phyloP scores from a whole-genome alignment of 35 echinoderm and acorn worm species.

The Apostichopus californicus region DNA sequence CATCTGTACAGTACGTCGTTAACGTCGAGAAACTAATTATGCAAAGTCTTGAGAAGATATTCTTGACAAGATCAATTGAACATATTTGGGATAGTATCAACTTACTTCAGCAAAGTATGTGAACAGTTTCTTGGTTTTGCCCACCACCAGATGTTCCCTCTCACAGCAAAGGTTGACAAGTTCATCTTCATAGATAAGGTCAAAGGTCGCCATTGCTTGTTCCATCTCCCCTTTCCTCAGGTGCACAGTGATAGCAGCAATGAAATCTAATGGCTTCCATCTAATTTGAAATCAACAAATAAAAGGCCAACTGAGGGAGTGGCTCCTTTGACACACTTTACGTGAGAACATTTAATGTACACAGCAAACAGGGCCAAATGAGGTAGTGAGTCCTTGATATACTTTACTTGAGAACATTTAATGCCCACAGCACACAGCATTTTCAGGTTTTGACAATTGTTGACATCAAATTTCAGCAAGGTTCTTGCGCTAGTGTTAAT shows the following conservation, averaged over 20 bases:
- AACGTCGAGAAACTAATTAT: too few relatives aligned
- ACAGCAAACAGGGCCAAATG: too few relatives aligned
- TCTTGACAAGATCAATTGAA: not conserved
- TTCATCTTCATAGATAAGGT: slow-evolving; percentile 61
- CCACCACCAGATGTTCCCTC: not conserved
- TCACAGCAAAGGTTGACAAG: slow-evolving; percentile 35
- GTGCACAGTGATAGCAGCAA: slow-evolving; percentile 34
- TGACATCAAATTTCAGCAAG: too few relatives aligned
- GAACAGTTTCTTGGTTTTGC: not conserved
- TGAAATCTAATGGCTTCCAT: slow-evolving; percentile 25
- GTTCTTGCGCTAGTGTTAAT: too few relatives aligned
- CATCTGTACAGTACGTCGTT: too few relatives aligned
- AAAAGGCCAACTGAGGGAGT: not conserved
- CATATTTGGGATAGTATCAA: not conserved
- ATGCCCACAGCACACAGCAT: too few relatives aligned
- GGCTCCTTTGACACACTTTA: not conserved
- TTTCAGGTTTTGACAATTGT: too few relatives aligned
- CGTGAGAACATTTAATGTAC: not conserved
- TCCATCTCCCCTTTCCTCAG: slow-evolving; percentile 30
- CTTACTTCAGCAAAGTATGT: slow-evolving; percentile 28
- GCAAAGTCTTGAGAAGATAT: too few relatives aligned
- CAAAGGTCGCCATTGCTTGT: slow-evolving; percentile 47
- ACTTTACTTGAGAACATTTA: too few relatives aligned
- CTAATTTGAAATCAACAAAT: not conserved
- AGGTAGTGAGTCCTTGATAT: too few relatives aligned